A percentile compares a stretch with the other conserved stretches of the same genome.
These are phyloP conservation scores for Ursus arctos DNA, from an alignment of 2,113 vertebrate genomes.

Conservation along the genomic window DNA sequence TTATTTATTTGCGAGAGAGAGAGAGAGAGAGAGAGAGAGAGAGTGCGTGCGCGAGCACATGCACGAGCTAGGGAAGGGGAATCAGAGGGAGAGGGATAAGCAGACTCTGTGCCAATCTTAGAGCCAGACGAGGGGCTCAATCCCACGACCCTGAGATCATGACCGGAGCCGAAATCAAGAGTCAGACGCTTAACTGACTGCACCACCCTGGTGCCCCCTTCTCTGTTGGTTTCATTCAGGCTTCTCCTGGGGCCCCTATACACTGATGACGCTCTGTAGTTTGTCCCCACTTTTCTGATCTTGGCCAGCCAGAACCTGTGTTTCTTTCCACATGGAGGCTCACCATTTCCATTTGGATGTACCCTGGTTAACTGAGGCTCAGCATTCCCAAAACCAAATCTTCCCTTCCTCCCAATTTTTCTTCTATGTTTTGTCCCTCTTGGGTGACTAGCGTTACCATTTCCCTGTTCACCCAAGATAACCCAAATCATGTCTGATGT, in stretches of 20 bases:
- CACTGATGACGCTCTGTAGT: not conserved
- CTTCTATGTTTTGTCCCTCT: not conserved
- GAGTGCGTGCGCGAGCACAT: too few relatives aligned
- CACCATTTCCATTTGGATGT: not conserved
- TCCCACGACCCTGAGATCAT: not conserved
- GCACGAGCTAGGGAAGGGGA: too few relatives aligned
- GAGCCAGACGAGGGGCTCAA: too few relatives aligned
- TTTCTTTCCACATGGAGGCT: not conserved
- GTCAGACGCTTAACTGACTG: not conserved
- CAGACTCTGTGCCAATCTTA: too few relatives aligned
- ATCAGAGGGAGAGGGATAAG: too few relatives aligned
- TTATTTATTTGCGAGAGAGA: too few relatives aligned
- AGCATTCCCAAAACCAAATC: not conserved
- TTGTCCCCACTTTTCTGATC: not conserved
- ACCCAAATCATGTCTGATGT: not conserved
- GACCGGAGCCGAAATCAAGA: not conserved
- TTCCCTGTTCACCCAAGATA: not conserved
- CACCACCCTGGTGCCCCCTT: not conserved
- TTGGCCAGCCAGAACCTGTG: not conserved
- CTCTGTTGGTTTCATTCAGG: not conserved
- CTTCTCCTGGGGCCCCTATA: not conserved
- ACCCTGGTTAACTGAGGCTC: not conserved
- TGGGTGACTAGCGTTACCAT: not conserved
- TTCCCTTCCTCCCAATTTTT: not conserved
- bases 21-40: too few relatives aligned